Evolutionary conservation across 2,888 invertebrate genomes (phyloP), one percentile per base, ranked within the genome.

Genomic region (Ischnura elegans): DNA sequence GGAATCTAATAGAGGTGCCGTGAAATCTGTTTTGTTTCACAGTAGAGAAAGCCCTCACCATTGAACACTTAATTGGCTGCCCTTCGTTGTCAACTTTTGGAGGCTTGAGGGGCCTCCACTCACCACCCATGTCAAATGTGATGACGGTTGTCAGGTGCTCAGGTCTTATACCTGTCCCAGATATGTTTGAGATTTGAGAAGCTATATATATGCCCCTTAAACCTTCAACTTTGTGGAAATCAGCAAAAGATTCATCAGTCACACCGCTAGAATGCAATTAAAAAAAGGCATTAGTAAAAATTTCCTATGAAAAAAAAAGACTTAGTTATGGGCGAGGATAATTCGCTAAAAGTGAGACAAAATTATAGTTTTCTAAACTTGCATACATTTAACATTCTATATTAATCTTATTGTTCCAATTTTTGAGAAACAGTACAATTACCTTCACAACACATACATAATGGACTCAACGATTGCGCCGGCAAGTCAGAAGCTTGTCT

Each of bases 131-230:
- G 96, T 99, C 98, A 95, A 97, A 99, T 0, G 98, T 98, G 93
- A 99, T 98, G 93, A 98, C 95, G 0, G 98, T 98, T 0, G 97
- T 96, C 90, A 99, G 96, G 95, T 98, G 97, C 95, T 98, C 98
- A 0, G 98, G 97, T 0, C 97, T 97, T 45, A 95, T 94, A 36
- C 93, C 93, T 29, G 94, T 93, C 2, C 98, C 96, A 84, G 93
- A 96, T 0, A 96, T 96, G 95, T 97, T 97, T 0, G 96, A 96
- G 47, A 96, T 96, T 95, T 97, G 97, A 0, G 98, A 98, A 0
- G 98, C 99, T 94, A 99, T 98, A 96, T 98, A 99, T 95, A 99
- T 98, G 0, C 99, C 99, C 87, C 97, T 97, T 93, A 99, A 96
- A 0, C 99, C 99, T 95, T 98, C 98, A 0, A 99, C 98, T 95